Evolutionary conservation across 2,797 vertebrate genomes (phyloP), one percentile per base, ranked within the genome.

Genomic region (Pseudochirops corinnae): DNA sequence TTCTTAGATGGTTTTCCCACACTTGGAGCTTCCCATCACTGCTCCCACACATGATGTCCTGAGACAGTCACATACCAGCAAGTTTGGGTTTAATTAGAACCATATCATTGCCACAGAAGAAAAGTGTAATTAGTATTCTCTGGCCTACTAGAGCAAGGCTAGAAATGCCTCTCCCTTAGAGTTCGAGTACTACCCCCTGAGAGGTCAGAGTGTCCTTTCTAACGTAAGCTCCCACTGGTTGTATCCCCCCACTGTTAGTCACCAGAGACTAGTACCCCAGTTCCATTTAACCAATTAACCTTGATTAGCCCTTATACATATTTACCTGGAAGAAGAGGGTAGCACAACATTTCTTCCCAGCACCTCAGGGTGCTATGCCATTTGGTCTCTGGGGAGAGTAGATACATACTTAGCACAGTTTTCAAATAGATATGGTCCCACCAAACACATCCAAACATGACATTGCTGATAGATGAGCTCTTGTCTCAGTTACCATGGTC

Each of bases 21-120:
- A 18, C 11, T 16, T 0, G 28, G 96, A 21, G 90, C 26, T 56
- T 39, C 46, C 74, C 33, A 2, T 92, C 93, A 33, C 93, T 90
- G 28, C 6, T 96, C 60, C 91, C 18, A 55, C 31, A 91, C 96
- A 82, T 93, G 53, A 62, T 93, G 31, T 95, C 53, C 91, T 95
- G 82, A 92, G 21, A 24, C 57, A 31, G 3, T 33, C 94, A 58
- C 62, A 82, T 74, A 56, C 90, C 95, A 96, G 93, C 92, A 96
- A 93, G 33, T 13, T 55, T 93, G 55, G 52, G 57, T 92, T 28
- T 52, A 52, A 7, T 55, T 31, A 93, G 93, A 97, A 90, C 91
- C 39, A 74, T 18, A 93, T 95, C 90, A 93, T 92, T 97, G 97
- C 92, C 93, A 93, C 95, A 92, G 95, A 94, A 92, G 57, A 46